These are phyloP conservation scores for Ctenopoma multispine DNA, from an alignment of 2,797 vertebrate genomes.

Conservation along the genomic window DNA sequence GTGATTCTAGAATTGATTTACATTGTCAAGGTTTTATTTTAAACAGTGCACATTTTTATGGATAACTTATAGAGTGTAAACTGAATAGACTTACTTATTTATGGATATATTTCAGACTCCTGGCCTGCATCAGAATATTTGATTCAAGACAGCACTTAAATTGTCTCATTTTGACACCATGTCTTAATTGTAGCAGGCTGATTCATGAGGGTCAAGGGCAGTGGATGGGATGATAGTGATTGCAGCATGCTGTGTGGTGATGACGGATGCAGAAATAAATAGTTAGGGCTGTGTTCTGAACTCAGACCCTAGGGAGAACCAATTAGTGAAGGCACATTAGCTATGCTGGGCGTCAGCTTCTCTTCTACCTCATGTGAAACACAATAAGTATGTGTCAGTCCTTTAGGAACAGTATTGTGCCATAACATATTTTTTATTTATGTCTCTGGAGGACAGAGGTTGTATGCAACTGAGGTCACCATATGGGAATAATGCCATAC, in stretches of 20 bases:
- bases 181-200: conserved; percentile 24
- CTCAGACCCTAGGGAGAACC: conserved; percentile 47
- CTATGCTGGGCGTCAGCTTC: conserved; percentile 49
- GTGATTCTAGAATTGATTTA: neutral
- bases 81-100: too few relatives aligned
- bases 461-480: conserved; percentile 23
- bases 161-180: conserved; percentile 27
- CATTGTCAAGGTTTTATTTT: neutral
- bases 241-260: conserved; percentile 28
- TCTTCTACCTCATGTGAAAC: conserved; percentile 45
- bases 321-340: conserved; percentile 74
- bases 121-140: conserved; percentile 1
- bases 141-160: conserved; percentile 21
- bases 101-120: neutral
- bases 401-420: conserved; percentile 32
- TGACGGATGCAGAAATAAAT: conserved; percentile 59
- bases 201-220: conserved; percentile 52
- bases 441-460: conserved; percentile 30
- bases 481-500: conserved; percentile 48
- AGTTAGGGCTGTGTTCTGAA: conserved; percentile 52
- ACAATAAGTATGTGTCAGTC: conserved; percentile 36
- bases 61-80: too few relatives aligned
- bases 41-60: too few relatives aligned
- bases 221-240: conserved; percentile 34
- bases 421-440: conserved; percentile 29